Evolutionary conservation across 2,888 invertebrate species (phyloP).

Genomic region (Dioctria rufipes): DNA sequence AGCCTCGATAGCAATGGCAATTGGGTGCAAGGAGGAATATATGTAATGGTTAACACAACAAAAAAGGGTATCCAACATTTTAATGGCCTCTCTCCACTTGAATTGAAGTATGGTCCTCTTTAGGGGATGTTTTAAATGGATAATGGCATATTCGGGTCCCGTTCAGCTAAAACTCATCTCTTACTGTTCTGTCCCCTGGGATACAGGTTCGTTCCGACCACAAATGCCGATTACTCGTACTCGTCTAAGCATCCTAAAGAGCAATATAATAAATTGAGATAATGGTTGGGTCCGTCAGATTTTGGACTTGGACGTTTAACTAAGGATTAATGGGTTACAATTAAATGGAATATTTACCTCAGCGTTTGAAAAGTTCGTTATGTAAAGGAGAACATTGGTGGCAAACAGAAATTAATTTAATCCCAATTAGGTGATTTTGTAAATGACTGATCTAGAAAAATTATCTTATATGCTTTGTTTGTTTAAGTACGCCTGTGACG

Average conservation of each 20-base stretch:
- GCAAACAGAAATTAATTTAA: slow-evolving; percentile 29
- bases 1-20: not conserved
- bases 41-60: slow-evolving; percentile 4
- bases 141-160: slow-evolving; percentile 36
- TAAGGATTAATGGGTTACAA: slow-evolving; percentile 54
- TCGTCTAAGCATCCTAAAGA: slow-evolving; percentile 32
- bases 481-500: too few relatives aligned
- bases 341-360: slow-evolving; percentile 38
- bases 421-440: not conserved
- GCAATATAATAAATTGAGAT: slow-evolving; percentile 54
- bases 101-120: slow-evolving; percentile 41
- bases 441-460: too few relatives aligned
- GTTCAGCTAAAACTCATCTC: slow-evolving; percentile 26
- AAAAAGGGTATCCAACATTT: slow-evolving; percentile 51
- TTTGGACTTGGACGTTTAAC: slow-evolving; percentile 51
- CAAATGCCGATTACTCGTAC: slow-evolving; percentile 45
- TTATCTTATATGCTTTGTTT: too few relatives aligned
- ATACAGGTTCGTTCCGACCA: slow-evolving; percentile 19
- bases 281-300: slow-evolving; percentile 50
- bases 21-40: not conserved
- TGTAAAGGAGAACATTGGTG: slow-evolving; percentile 33
- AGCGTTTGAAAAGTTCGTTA: not conserved
- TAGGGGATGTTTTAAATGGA: slow-evolving; percentile 50
- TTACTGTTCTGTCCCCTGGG: slow-evolving; percentile 11
- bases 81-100: slow-evolving; percentile 42